A percentile compares a stretch with the other conserved stretches of the same genome.
phyloP scores from a whole-genome alignment of 2,797 vertebrate species.

The Thalassophryne amazonica region DNA sequence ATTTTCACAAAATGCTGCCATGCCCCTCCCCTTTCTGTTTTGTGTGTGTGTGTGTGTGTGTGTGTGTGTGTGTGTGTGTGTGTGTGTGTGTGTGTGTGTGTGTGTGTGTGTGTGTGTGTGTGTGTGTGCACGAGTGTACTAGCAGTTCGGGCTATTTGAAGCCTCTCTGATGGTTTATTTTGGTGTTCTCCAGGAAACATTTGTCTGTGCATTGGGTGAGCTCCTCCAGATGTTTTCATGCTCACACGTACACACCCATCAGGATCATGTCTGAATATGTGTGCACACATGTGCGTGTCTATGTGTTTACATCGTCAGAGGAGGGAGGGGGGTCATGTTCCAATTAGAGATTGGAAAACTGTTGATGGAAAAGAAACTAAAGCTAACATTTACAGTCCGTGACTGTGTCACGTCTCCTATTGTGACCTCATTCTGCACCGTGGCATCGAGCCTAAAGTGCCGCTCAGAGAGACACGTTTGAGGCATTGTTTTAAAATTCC shows the following conservation, averaged over 20 bases:
- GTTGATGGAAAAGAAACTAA: conserved; percentile 77
- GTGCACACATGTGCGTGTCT: conserved; percentile 4
- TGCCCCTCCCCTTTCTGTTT: too few relatives aligned
- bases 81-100: conserved; percentile 23
- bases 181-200: conserved; percentile 70
- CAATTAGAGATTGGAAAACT: conserved; percentile 77
- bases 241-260: conserved; percentile 23
- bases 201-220: conserved; percentile 71
- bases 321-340: conserved; percentile 53
- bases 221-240: conserved; percentile 73
- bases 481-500: conserved; percentile 58
- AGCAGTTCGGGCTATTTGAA: conserved; percentile 63
- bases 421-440: conserved; percentile 51
- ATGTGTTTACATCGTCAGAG: conserved; percentile 63
- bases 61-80: conserved; percentile 22
- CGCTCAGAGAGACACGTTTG: conserved; percentile 29
- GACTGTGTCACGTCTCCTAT: conserved; percentile 68
- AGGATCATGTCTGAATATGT: conserved; percentile 6
- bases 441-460: conserved; percentile 44
- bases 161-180: conserved; percentile 59
- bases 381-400: conserved; percentile 74
- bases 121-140: conserved; percentile 29
- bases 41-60: conserved; percentile 23
- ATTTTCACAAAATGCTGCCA: conserved; percentile 54
- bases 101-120: conserved; percentile 32